phyloP scores from a whole-genome alignment of 2,888 invertebrate species.

The Rhingia rostrata region DNA sequence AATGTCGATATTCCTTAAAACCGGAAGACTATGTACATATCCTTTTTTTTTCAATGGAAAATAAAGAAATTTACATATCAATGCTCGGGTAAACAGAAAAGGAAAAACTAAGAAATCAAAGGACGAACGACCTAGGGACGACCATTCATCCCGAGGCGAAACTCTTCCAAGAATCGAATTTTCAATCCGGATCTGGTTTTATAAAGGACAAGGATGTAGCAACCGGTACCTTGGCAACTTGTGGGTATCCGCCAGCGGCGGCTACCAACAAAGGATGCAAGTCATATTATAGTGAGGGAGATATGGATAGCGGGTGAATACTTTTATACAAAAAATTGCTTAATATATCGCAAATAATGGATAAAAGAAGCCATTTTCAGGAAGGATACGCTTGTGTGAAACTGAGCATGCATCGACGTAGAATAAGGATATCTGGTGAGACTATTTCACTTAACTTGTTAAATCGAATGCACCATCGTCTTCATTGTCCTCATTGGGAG shows the following conservation, averaged over 20 bases:
- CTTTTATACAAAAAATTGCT: conserved; percentile 42
- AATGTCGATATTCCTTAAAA: not conserved
- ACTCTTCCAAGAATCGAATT: conserved; percentile 48
- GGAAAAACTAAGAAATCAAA: conserved; percentile 28
- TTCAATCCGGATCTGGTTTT: conserved; percentile 23
- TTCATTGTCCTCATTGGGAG: not conserved
- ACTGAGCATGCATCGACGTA: conserved; percentile 14
- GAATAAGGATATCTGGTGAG: conserved; percentile 56
- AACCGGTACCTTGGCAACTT: conserved; percentile 37
- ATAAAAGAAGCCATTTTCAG: conserved; percentile 44
- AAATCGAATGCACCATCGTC: conserved; percentile 57
- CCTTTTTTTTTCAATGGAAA: conserved; percentile 32
- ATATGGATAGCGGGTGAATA: too few relatives aligned
- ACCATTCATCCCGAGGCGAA: conserved; percentile 30
- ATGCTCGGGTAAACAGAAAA: conserved; percentile 42
- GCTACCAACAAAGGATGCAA: conserved; percentile 23
- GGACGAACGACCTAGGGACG: conserved; percentile 47
- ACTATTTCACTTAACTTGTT: conserved; percentile 62
- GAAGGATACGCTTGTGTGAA: conserved; percentile 60
- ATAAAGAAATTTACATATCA: conserved; percentile 62
- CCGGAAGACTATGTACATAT: conserved; percentile 9
- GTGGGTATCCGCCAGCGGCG: conserved; percentile 44
- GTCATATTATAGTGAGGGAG: not conserved
- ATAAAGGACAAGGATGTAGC: conserved; percentile 21
- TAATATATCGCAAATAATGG: conserved; percentile 58